A percentile compares a stretch with the other conserved stretches of the same genome.
Conservation (phyloP, 92 coral and sea anemone genomes). For the Epizoanthus rinbou region DNA sequence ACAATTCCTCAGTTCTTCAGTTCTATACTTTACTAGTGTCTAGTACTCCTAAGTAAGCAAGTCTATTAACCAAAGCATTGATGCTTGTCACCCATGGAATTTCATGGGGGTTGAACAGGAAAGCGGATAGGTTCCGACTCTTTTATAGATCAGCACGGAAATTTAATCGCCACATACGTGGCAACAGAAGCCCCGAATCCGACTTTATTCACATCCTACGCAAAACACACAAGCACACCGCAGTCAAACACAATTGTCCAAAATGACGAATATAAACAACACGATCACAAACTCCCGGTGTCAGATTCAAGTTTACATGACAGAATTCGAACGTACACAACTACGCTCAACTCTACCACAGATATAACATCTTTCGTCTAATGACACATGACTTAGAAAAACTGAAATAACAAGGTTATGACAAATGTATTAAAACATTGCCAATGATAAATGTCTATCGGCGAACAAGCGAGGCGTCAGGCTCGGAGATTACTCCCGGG, state of each 20-base stretch:
- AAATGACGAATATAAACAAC: slow-evolving; percentile 30
- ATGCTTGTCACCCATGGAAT: slow-evolving; percentile 36
- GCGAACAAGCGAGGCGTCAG: slow-evolving; percentile 1
- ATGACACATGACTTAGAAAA: background rate
- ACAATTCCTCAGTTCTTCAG: background rate
- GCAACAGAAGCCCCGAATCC: background rate
- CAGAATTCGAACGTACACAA: slow-evolving; percentile 13
- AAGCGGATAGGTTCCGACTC: slow-evolving; percentile 26
- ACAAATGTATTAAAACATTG: background rate
- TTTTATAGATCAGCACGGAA: background rate
- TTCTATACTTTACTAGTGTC: background rate
- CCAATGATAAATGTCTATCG: background rate
- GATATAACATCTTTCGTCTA: background rate
- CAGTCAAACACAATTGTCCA: slow-evolving; percentile 4
- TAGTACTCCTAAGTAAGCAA: background rate
- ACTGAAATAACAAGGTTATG: background rate
- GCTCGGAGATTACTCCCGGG: slow-evolving; percentile 12
- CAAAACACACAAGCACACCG: background rate
- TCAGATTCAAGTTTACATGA: background rate
- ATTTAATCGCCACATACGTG: slow-evolving; percentile 13
- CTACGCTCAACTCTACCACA: background rate
- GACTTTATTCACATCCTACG: background rate
- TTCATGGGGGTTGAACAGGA: slow-evolving; percentile 30
- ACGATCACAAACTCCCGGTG: background rate
- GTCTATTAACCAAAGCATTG: background rate